Evolutionary conservation across 2,797 vertebrate genomes (phyloP), one percentile per base, ranked within the genome.

Genomic region (Chlorospingus semifuscus): DNA sequence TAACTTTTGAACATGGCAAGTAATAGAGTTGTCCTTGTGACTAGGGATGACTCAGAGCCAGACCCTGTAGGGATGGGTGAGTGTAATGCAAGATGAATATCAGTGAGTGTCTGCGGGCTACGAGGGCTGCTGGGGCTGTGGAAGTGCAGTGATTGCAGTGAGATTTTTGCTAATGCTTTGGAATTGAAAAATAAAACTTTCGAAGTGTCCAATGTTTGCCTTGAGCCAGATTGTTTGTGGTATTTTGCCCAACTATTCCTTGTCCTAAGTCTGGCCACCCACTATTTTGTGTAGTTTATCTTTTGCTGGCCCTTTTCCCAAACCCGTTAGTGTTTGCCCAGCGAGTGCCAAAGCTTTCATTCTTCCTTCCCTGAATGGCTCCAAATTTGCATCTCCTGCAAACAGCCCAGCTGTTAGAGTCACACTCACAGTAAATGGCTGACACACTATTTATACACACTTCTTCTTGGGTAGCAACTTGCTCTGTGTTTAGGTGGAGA

Each of bases 371-470:
- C 78, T 86, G 93, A 98, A 96, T 85, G 96, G 97, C 93, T 96
- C 77, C 42, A 75, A 75, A 97, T 98, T 98, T 98, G 97, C 97
- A 97, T 97, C 94, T 94, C 93, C 77, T 96, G 97, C 97, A 97
- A 97, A 97, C 96, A 94, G 89, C 93, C 96, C 97, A 97, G 97
- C 97, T 98, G 98, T 97, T 96, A 80, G 88, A 96, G 95, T 95
- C 94, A 75, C 96, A 78, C 89, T 96, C 74, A 26, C 76, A 83
- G 65, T 96, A 97, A 95, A 97, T 95, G 97, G 96, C 93, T 96
- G 97, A 92, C 96, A 82, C 93, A 75, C 94, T 97, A 95, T 98
- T 97, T 95, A 93, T 80, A 94, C 76, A 87, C 95, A 92, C 96
- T 91, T 90, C 89, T 94, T 90, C 89, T 95, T 61, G 94, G 93